Base-by-base conservation (phyloP, 2,888 invertebrate species). In the Synanthedon vespiformis region DNA sequence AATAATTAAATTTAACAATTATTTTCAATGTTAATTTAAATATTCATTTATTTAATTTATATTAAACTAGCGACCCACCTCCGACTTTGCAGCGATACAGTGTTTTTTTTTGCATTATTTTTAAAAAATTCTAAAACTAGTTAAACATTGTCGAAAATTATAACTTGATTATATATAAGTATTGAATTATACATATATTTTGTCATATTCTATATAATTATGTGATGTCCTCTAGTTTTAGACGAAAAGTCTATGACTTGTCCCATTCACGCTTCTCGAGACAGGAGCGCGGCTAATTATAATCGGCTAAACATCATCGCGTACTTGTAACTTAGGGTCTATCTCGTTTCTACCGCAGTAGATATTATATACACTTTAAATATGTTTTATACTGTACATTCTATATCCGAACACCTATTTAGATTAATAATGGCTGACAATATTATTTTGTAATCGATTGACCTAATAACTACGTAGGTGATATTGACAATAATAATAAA, bases 271-370 rank as follows among this genome's bases (percentile, higher is more conserved):
- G 13, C 44, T 44, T 34, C 58, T 61, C 64, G 68, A 70, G 74
- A 74, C 73, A 72, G 76, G 72, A 75, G 75, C 77, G 70, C 68
- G 68, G 80, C 86, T 86, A 87, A 85, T 87, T 87, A 87, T 87
- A 87, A 83, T 84, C 84, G 76, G 78, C 85, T 83, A 81, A 84
- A 83, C 80, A 82, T 83, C 82, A 84, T 81, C 80, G 81, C 78
- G 78, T 77, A 77, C 71, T 77, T 68, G 77, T 79, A 79, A 80
- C 63, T 77, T 84, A 80, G 85, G 86, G 83, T 81, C 77, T 74
- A 66, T 70, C 74, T 75, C 67, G 59, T 58, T 34, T 34, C 34
- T 34, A 44, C 44, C 13, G 8, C 6, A 44, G 14, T 12, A 8
- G 14, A 44, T 5, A n/a, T n/a, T n/a, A n/a, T n/a, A 13, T 6